Base-by-base conservation (phyloP, 1,140 invertebrate genomes). In the Eurosta solidaginis region DNA sequence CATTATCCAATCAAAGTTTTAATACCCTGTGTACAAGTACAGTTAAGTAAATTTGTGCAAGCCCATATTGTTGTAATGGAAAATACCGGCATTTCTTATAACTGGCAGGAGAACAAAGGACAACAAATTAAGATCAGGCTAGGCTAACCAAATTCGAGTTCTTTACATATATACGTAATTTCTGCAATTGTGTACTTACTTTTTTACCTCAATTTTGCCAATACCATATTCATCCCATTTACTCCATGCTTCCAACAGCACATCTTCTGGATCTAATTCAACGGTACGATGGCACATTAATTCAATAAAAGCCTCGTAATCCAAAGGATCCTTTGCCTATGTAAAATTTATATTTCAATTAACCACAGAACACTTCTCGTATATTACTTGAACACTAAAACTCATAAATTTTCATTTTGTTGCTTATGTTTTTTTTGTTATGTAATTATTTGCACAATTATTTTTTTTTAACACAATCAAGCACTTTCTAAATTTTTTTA, bases 291-390 rank as follows among this genome's bases (percentile, higher is more conserved):
- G 89, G n/a, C 90, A 91, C 78, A 92, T 89, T 5, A 92, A 84
- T 52, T 89, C 88, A 1, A 92, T 89, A 81, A 92, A 92, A 3
- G 89, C 89, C 78, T 92, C 90, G 78, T 92, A 91, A 82, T 92
- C 89, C 20, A 92, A 79, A 1, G 91, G 91, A 45, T 89, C 88
- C 33, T 89, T 85, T 3, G 90, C 90, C 89, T 90, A 77, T 17
- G 83, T 82, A 33, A 80, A 52, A 22, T 76, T 50, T 33, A 33
- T 42, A 68, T 29, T 52, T 52, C 6, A 14, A 33, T 59, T 22
- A 17, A 59, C 22, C 12, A 59, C 54, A 33, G 17, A 25, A 1
- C 25, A 59, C 54, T n/a, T 36, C 33, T 33, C 12, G n/a, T 29
- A 29, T 14, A 14, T 1, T 33, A 59, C 14, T 59, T 59, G 4